Evolutionary conservation across 2,797 vertebrate genomes (phyloP).

Genomic region (Poliocrania exsul): DNA sequence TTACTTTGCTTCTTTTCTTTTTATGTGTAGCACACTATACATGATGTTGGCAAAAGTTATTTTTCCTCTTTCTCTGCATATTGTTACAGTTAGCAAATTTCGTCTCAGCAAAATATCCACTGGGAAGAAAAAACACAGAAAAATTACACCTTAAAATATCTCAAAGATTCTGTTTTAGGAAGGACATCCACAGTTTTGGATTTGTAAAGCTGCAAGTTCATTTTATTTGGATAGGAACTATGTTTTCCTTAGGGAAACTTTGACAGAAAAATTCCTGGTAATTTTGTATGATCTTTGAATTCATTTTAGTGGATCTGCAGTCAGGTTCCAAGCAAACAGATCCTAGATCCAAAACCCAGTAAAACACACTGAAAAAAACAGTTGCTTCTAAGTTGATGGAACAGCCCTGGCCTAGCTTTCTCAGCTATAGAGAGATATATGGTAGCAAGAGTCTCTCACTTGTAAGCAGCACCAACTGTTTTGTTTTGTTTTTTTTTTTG

Average conservation of each 20-base stretch:
- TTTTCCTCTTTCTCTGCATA: constrained; percentile 41
- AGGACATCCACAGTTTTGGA: not conserved
- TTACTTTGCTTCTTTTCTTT: constrained; percentile 29
- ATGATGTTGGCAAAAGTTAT: constrained; percentile 17
- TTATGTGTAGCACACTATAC: constrained; percentile 13
- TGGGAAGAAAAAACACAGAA: not conserved
- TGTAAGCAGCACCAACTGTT: not conserved
- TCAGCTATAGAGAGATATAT: not conserved
- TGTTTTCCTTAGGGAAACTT: not conserved
- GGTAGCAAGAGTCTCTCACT: not conserved
- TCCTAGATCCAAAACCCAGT: not conserved
- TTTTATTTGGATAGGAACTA: not conserved
- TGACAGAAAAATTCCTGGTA: not conserved
- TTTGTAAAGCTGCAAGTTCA: not conserved
- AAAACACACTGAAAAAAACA: not conserved
- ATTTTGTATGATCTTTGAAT: not conserved
- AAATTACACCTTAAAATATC: not conserved
- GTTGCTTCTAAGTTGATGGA: not conserved
- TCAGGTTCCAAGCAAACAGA: not conserved
- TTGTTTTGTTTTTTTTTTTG: not conserved
- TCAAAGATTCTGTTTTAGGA: not conserved
- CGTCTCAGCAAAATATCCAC: constrained; percentile 23
- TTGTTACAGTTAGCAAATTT: constrained; percentile 43
- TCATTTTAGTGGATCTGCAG: not conserved
- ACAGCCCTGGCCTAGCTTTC: not conserved